Conservation (phyloP, 1,140 invertebrate species). For the Scaptomyza montana region DNA sequence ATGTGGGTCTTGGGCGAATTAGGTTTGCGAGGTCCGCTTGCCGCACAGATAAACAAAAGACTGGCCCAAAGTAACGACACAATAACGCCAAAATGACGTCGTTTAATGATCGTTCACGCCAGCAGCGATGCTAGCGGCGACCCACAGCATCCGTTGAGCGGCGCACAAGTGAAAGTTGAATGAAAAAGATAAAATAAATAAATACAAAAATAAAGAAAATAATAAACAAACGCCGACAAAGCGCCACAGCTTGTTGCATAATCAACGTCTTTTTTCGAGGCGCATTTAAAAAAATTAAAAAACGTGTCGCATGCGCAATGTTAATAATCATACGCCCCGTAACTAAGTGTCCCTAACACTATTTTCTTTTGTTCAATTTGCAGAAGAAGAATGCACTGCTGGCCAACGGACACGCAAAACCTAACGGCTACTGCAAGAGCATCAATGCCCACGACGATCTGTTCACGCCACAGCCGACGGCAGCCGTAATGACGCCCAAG, state of each 20-base stretch:
- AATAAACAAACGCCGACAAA: constrained; percentile 53
- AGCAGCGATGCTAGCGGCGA: constrained; percentile 17
- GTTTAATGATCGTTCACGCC: constrained; percentile 61
- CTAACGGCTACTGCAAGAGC: constrained; percentile 75
- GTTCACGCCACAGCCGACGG: constrained; percentile 51
- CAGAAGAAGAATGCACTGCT: constrained; percentile 62
- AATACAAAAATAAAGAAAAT: constrained; percentile 33
- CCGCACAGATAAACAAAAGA: constrained; percentile 15
- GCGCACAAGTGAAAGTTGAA: constrained; percentile 73
- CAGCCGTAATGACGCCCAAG: constrained; percentile 36
- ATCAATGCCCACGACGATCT: constrained; percentile 77
- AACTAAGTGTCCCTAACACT: neutral
- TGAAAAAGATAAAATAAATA: constrained; percentile 37
- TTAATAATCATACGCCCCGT: constrained; percentile 28
- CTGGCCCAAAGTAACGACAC: constrained; percentile 27
- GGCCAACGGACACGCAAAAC: constrained; percentile 68
- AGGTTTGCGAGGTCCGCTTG: constrained; percentile 41
- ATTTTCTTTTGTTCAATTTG: constrained; percentile 12
- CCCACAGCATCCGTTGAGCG: constrained; percentile 55
- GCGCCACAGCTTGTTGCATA: constrained; percentile 48
- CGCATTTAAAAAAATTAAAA: constrained; percentile 4
- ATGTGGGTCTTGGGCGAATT: constrained; percentile 44
- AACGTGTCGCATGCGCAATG: constrained; percentile 17
- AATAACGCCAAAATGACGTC: constrained; percentile 57
- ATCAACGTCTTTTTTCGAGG: constrained; percentile 28